phyloP scores from a whole-genome alignment of 2,888 invertebrate genomes.

The Himalopsyche kuldschensis region DNA sequence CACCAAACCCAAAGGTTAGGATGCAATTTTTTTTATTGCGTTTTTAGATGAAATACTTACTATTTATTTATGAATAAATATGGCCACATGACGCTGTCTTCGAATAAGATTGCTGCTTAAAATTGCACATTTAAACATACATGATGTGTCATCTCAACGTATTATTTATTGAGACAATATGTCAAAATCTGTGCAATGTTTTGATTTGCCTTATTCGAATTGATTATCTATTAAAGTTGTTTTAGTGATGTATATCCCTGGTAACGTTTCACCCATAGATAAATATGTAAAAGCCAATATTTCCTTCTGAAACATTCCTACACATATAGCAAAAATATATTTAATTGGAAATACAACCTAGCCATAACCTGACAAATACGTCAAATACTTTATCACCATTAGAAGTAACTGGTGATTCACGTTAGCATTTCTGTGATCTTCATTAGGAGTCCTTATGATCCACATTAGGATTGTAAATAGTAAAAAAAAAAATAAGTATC shows the following conservation, averaged over 20 bases:
- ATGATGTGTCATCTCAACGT: not conserved
- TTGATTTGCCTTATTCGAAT: not conserved
- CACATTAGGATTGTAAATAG: too few relatives aligned
- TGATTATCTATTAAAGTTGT: not conserved
- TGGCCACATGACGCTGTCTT: not conserved
- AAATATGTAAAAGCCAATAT: too few relatives aligned
- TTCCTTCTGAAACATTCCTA: too few relatives aligned
- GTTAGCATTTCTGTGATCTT: too few relatives aligned
- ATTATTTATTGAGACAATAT: not conserved
- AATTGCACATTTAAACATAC: not conserved
- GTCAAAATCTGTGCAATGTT: not conserved
- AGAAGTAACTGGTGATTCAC: too few relatives aligned
- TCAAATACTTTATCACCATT: not conserved
- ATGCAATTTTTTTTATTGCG: not conserved
- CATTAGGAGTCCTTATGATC: too few relatives aligned
- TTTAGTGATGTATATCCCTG: too few relatives aligned
- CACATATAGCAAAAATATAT: not conserved
- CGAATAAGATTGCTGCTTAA: not conserved
- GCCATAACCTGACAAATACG: not conserved
- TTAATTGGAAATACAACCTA: too few relatives aligned
- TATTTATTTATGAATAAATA: not conserved
- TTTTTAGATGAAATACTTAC: not conserved
- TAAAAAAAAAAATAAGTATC: too few relatives aligned
- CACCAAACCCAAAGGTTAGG: slow-evolving; percentile 40
- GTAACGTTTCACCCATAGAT: too few relatives aligned